A percentile compares a stretch with the other conserved stretches of the same genome.
Evolutionary conservation across 2,888 invertebrate genomes (phyloP).

Genomic region (Nesidiocoris tenuis): DNA sequence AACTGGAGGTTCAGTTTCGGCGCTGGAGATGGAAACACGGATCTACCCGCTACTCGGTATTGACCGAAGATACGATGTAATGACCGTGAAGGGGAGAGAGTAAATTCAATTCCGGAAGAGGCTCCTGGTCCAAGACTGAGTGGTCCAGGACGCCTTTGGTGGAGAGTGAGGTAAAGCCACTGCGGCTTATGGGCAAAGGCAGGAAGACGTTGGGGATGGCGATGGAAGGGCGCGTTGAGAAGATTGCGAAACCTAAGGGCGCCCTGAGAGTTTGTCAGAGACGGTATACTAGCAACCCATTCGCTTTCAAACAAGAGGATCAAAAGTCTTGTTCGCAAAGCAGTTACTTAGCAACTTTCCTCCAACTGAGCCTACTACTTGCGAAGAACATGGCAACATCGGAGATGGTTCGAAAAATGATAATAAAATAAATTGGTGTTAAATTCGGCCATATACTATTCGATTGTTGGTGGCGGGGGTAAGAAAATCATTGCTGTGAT

Average conservation of each 20-base stretch:
- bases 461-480: too few species aligned
- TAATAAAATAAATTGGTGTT: too few species aligned
- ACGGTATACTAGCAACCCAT: background rate
- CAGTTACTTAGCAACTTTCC: too few species aligned
- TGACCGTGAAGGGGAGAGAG: constrained; percentile 23
- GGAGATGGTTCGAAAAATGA: too few species aligned
- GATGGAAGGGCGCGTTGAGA: constrained; percentile 1
- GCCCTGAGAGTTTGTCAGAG: background rate
- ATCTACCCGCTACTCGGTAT: background rate
- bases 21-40: background rate
- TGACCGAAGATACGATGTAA: constrained; percentile 27
- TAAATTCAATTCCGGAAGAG: constrained; percentile 19
- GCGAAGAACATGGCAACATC: too few species aligned
- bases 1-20: background rate
- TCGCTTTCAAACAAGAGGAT: constrained; percentile 12
- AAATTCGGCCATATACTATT: too few species aligned
- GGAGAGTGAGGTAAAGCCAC: background rate
- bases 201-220: background rate
- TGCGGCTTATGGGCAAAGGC: background rate
- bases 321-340: background rate
- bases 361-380: too few species aligned
- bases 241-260: constrained; percentile 9
- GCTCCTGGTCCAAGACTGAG: background rate
- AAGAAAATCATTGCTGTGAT: too few species aligned
- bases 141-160: background rate